Percentiles rank a stretch among this genome's conserved stretches.
Evolutionary conservation across 2,888 invertebrate species (phyloP).

Genomic region (Seira sanloemensis): DNA sequence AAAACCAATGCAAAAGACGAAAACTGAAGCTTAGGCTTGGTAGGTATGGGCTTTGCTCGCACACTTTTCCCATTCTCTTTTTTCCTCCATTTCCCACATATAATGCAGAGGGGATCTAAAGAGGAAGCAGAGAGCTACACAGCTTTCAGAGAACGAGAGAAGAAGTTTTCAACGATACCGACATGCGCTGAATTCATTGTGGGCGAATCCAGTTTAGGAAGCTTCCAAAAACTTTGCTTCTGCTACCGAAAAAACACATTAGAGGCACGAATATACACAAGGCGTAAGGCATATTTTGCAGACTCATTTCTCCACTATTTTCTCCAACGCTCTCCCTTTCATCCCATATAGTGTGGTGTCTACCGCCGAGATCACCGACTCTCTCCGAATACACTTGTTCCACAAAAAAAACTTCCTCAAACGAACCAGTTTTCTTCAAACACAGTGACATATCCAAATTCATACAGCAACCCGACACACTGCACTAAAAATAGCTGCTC

Average conservation of each 20-base stretch:
- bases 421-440: slow-evolving; percentile 70
- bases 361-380: slow-evolving; percentile 49
- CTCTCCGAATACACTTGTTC: slow-evolving; percentile 70
- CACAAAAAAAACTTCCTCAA: slow-evolving; percentile 71
- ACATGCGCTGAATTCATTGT: slow-evolving; percentile 61
- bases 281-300: not conserved
- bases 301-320: not conserved
- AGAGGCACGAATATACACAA: not conserved
- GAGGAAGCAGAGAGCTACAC: slow-evolving; percentile 24
- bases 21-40: slow-evolving; percentile 18
- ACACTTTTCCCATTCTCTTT: slow-evolving; percentile 36
- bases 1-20: slow-evolving; percentile 20
- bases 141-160: no score
- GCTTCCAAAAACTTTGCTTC: slow-evolving; percentile 17
- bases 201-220: slow-evolving; percentile 59
- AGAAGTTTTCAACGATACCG: slow-evolving; percentile 45
- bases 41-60: not conserved
- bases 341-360: not conserved
- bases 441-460: slow-evolving; percentile 69
- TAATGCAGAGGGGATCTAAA: slow-evolving; percentile 25
- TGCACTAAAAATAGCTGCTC: slow-evolving; percentile 73
- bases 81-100: not conserved
- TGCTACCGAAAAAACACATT: slow-evolving; percentile 14
- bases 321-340: not conserved
- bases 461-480: slow-evolving; percentile 71